Evolutionary conservation across 2,888 invertebrate species (phyloP).

Genomic region (Dasypolia templi): DNA sequence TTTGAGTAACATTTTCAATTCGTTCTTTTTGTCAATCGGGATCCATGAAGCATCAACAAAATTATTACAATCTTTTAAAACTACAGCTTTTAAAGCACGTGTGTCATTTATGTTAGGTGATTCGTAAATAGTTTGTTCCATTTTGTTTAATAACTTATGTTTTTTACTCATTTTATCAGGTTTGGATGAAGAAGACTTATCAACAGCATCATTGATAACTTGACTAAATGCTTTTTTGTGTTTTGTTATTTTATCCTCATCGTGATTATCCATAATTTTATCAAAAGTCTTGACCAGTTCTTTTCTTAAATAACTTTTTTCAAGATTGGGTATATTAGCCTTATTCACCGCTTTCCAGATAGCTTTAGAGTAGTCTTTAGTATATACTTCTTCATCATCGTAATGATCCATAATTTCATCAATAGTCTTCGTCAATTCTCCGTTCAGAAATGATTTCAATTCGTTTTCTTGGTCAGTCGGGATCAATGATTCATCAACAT

Average conservation of each 20-base stretch:
- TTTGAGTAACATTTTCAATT: constrained; percentile 18
- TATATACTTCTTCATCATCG: constrained; percentile 8
- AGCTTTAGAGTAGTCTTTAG: constrained; percentile 41
- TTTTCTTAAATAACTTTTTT: not conserved
- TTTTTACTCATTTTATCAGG: constrained; percentile 27
- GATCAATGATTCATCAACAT: constrained; percentile 15
- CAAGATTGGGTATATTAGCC: not conserved
- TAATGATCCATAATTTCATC: not conserved
- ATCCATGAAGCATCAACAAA: constrained; percentile 22
- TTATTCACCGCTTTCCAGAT: constrained; percentile 5
- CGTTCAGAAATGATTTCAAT: constrained; percentile 15
- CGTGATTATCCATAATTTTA: not conserved
- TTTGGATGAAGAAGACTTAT: constrained; percentile 19
- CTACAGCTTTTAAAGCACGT: constrained; percentile 5
- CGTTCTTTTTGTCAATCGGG: not conserved
- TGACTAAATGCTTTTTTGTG: not conserved
- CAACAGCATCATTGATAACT: constrained; percentile 26
- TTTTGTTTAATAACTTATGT: constrained; percentile 19
- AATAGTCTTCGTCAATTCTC: not conserved
- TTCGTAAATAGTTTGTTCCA: constrained; percentile 13
- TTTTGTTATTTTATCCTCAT: not conserved
- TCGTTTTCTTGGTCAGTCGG: not conserved
- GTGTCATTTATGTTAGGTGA: constrained; percentile 16
- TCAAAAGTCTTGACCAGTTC: not conserved
- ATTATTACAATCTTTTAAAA: constrained; percentile 8